A percentile compares a stretch with the other conserved stretches of the same genome.
phyloP scores from a whole-genome alignment of 2,888 invertebrate species.

The Julus scandinavius region DNA sequence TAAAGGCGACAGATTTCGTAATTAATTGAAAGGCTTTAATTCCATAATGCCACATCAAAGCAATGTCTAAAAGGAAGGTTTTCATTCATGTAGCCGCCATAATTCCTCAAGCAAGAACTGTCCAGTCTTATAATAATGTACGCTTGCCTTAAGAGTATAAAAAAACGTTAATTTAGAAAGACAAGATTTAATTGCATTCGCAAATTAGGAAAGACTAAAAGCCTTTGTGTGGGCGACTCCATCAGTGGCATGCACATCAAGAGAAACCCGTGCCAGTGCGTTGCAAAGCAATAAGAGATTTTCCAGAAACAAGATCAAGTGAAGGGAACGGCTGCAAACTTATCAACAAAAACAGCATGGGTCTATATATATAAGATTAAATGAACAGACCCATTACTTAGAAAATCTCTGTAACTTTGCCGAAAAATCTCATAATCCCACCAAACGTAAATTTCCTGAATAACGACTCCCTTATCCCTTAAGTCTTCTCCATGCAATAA shows the following conservation, averaged over 20 bases:
- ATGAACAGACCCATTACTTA: slow-evolving; percentile 23
- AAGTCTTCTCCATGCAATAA: background rate
- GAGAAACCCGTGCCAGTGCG: background rate
- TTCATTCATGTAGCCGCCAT: background rate
- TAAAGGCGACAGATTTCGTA: background rate
- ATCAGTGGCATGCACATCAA: background rate
- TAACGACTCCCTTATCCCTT: slow-evolving; percentile 17
- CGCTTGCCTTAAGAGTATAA: background rate
- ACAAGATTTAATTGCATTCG: background rate
- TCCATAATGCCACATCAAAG: background rate
- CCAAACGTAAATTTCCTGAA: slow-evolving; percentile 25
- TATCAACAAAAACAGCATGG: slow-evolving; percentile 1
- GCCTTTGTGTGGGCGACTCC: background rate
- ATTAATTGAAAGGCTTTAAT: slow-evolving; percentile 3
- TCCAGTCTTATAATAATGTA: background rate
- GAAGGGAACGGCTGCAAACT: background rate
- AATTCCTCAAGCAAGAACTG: background rate
- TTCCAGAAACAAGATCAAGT: background rate
- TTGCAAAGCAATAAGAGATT: background rate
- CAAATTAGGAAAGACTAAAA: background rate
- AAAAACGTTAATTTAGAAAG: background rate
- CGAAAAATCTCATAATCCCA: slow-evolving; percentile 24
- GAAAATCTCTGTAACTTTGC: background rate
- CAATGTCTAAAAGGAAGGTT: background rate
- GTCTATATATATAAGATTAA: background rate